Percentiles rank a stretch among this genome's conserved stretches.
phyloP scores from a whole-genome alignment of 2,888 invertebrate species.

The Atethmia centrago region DNA sequence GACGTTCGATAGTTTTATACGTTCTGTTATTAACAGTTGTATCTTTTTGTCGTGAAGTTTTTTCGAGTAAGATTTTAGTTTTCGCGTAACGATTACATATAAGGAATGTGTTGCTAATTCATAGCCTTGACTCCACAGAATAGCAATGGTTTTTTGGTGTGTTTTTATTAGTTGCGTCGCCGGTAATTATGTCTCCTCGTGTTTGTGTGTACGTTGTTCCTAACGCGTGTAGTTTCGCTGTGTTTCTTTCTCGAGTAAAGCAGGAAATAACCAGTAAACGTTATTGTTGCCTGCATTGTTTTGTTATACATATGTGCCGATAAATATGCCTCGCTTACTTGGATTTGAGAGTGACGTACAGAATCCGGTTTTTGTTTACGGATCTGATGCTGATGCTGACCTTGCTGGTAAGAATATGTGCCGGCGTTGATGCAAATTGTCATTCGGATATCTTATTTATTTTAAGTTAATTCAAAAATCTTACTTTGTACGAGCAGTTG shows the following conservation, averaged over 20 bases:
- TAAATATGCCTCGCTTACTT: constrained; percentile 78
- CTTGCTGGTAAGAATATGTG: constrained; percentile 82
- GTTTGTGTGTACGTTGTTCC: constrained; percentile 74
- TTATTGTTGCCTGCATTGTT: constrained; percentile 73
- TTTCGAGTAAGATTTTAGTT: constrained; percentile 73
- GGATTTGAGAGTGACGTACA: constrained; percentile 82
- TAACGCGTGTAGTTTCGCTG: constrained; percentile 71
- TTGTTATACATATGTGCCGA: constrained; percentile 73
- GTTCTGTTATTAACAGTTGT: constrained; percentile 62
- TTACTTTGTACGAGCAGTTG: constrained; percentile 16
- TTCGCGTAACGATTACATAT: constrained; percentile 69
- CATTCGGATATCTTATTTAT: constrained; percentile 51
- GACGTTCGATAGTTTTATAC: constrained; percentile 69
- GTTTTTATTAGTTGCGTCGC: constrained; percentile 74
- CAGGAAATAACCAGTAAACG: constrained; percentile 78
- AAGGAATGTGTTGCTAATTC: constrained; percentile 87
- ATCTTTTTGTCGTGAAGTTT: constrained; percentile 77
- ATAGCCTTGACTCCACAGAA: constrained; percentile 79
- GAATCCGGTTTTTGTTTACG: constrained; percentile 86
- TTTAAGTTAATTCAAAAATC: constrained; percentile 36
- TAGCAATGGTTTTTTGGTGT: constrained; percentile 72
- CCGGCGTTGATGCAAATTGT: constrained; percentile 57
- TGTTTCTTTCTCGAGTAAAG: constrained; percentile 75
- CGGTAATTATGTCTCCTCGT: constrained; percentile 77
- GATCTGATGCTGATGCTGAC: constrained; percentile 79